phyloP scores from a whole-genome alignment of 2,888 invertebrate species.

The Busseola fusca region DNA sequence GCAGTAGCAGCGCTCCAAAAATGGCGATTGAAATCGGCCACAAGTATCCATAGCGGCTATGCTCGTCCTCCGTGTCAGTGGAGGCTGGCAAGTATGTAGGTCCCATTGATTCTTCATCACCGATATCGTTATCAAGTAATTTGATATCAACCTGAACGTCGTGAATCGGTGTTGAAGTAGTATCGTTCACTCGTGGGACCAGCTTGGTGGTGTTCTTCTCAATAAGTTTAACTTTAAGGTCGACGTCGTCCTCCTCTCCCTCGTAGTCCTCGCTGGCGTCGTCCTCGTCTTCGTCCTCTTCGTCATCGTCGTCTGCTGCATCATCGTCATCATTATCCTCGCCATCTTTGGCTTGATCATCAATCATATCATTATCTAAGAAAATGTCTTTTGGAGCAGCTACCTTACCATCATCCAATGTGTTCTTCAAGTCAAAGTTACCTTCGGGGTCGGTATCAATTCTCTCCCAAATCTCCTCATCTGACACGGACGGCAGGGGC shows the following conservation, averaged over 20 bases:
- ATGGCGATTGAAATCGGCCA: slow-evolving; percentile 90
- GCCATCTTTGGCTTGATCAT: slow-evolving; percentile 73
- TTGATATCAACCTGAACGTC: slow-evolving; percentile 77
- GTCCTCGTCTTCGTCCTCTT: slow-evolving; percentile 78
- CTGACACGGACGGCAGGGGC: slow-evolving; percentile 77
- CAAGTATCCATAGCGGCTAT: slow-evolving; percentile 86
- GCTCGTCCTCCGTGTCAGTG: slow-evolving; percentile 78
- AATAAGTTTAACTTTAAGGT: slow-evolving; percentile 80
- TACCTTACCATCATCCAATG: slow-evolving; percentile 81
- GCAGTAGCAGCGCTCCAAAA: slow-evolving; percentile 87
- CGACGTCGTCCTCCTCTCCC: slow-evolving; percentile 73
- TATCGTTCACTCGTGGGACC: slow-evolving; percentile 25
- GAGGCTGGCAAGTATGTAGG: slow-evolving; percentile 75
- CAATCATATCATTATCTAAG: slow-evolving; percentile 64
- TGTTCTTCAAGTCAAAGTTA: slow-evolving; percentile 83
- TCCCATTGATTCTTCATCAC: slow-evolving; percentile 63
- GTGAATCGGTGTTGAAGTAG: slow-evolving; percentile 61
- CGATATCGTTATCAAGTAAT: slow-evolving; percentile 76
- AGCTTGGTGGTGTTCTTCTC: slow-evolving; percentile 69
- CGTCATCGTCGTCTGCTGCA: slow-evolving; percentile 70
- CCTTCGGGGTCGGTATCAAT: slow-evolving; percentile 80
- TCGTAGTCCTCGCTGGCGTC: slow-evolving; percentile 72
- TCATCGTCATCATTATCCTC: slow-evolving; percentile 77
- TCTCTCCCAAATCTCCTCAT: slow-evolving; percentile 86
- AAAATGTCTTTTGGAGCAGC: slow-evolving; percentile 67